Conservation (phyloP, 2,113 vertebrate species). For the Arizona elegans region DNA sequence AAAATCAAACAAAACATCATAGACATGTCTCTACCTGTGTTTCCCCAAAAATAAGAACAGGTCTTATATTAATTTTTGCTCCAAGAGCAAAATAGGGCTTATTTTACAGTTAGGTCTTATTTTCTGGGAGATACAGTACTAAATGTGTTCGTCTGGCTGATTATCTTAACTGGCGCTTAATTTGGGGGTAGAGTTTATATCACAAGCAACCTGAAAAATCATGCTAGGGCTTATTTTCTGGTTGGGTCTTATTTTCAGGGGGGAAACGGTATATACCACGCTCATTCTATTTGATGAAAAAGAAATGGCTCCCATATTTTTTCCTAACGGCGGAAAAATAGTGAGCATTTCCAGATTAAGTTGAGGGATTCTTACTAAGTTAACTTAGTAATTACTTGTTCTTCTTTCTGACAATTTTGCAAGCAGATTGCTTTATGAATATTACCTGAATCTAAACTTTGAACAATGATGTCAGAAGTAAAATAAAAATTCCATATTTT, state of each 20-base stretch:
- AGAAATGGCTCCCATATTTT: neutral
- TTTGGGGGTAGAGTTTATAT: no score
- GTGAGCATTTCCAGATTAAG: neutral
- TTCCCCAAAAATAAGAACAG: no score
- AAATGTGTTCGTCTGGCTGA: no score
- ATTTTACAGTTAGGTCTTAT: no score
- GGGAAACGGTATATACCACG: neutral
- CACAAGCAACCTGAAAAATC: no score
- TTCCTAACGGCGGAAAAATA: neutral
- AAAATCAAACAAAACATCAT: neutral
- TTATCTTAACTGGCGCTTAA: no score
- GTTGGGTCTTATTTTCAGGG: no score
- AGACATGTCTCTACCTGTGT: neutral
- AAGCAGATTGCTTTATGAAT: neutral
- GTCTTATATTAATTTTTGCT: no score
- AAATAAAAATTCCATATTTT: no score
- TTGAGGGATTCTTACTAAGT: neutral
- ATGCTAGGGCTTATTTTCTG: no score
- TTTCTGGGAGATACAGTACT: no score
- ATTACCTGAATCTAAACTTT: neutral
- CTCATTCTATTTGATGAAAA: neutral
- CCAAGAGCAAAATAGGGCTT: no score
- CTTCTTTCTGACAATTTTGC: neutral
- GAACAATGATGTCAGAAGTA: neutral
- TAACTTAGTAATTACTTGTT: neutral